Percentiles rank a stretch among this genome's conserved stretches.
phyloP scores from a whole-genome alignment of 2,797 vertebrate genomes.

The Danio choprae region DNA sequence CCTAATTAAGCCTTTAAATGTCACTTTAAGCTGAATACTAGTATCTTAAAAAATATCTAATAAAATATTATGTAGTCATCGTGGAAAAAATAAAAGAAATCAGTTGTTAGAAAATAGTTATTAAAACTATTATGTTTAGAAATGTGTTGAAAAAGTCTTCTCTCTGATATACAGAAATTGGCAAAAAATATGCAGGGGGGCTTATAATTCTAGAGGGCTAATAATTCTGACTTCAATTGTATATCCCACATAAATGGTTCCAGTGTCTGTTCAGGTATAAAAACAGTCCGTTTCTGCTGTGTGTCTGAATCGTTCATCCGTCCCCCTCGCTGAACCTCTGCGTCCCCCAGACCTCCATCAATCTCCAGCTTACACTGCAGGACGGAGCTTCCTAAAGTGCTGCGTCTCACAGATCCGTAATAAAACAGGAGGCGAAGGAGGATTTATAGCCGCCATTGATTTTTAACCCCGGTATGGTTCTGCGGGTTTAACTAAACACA shows the following conservation, averaged over 20 bases:
- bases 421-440: slow-evolving; percentile 58
- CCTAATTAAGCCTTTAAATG: too few species aligned
- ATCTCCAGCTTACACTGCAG: slow-evolving; percentile 59
- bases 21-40: too few species aligned
- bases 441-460: slow-evolving; percentile 59
- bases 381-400: slow-evolving; percentile 59
- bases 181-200: too few species aligned
- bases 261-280: slow-evolving; percentile 1
- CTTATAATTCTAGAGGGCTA: too few species aligned
- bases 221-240: too few species aligned
- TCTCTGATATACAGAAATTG: too few species aligned
- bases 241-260: slow-evolving; percentile 5
- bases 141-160: too few species aligned
- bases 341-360: slow-evolving; percentile 49
- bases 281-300: slow-evolving; percentile 5
- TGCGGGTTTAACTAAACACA: slow-evolving; percentile 49
- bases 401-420: slow-evolving; percentile 57
- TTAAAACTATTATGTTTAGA: too few species aligned
- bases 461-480: slow-evolving; percentile 42
- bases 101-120: too few species aligned
- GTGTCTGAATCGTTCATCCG: slow-evolving; percentile 3
- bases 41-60: too few species aligned
- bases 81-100: too few species aligned
- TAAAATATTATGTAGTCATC: too few species aligned
- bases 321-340: slow-evolving; percentile 30